These are phyloP conservation scores for Meloidogyne hapla DNA, from an alignment of 1,140 invertebrate genomes.

Conservation along the genomic window DNA sequence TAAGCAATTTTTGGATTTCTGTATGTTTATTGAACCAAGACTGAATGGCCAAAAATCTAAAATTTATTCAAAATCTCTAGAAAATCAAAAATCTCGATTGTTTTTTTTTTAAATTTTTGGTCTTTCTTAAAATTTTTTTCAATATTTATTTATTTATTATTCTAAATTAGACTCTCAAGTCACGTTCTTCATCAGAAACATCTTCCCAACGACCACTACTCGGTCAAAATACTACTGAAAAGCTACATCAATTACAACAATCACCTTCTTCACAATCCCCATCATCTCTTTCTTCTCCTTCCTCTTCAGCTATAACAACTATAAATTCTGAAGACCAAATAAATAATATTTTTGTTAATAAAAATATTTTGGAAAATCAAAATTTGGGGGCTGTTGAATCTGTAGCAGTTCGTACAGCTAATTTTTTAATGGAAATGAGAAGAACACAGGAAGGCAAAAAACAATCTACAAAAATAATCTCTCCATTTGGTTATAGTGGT, in stretches of 20 bases:
- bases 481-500: neutral
- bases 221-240: slow-evolving; percentile 13
- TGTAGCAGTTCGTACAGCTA: slow-evolving; percentile 11
- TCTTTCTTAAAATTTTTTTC: too few relatives aligned
- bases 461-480: neutral
- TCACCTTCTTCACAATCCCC: neutral
- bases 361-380: neutral
- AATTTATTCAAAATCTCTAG: too few relatives aligned
- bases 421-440: slow-evolving; percentile 17
- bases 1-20: slow-evolving; percentile 25
- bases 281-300: slow-evolving; percentile 1
- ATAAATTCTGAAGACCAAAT: slow-evolving; percentile 1
- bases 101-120: too few relatives aligned
- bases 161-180: slow-evolving; percentile 15
- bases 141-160: too few relatives aligned
- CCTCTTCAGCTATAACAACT: neutral
- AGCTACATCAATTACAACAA: slow-evolving; percentile 10
- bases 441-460: slow-evolving; percentile 4
- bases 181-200: slow-evolving; percentile 4
- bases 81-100: too few relatives aligned
- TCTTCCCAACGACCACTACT: slow-evolving; percentile 1
- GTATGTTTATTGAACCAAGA: neutral
- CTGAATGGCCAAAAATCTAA: too few relatives aligned
- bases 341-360: neutral
- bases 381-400: slow-evolving; percentile 5